Evolutionary conservation across 2,888 invertebrate species (phyloP), one percentile per base, ranked within the genome.

Genomic region (Hirtodrosophila alboralis): DNA sequence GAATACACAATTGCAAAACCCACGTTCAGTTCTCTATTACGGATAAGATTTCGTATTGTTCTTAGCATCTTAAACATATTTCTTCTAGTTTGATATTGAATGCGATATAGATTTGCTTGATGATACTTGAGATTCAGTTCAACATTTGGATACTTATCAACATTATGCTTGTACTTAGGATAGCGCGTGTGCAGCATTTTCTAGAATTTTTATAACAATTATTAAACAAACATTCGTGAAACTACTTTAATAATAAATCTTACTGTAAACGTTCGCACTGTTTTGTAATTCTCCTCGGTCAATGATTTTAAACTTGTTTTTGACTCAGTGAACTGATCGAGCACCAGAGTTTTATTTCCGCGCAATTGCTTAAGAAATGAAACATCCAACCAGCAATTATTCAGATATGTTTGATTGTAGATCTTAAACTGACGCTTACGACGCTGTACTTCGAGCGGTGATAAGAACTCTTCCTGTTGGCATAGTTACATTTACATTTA

Each of bases 141-240:
- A 44, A 68, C 63, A 45, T 76, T 77, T 0, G 84, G 77, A 60
- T 69, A 79, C 26, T 74, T 83, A 12, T 73, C 65, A 21, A 58
- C 23, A 9, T 79, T 58, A 30, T 80, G 65, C 3, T 78, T 81
- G 52, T 89, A 90, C 33, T 89, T 58, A 0, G 90, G 90, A 61
- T 76, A 75, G 5, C 90, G 87, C 0, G 87, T 78, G 47, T 90
- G 87, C 2, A 90, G 34, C 89, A 90, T 90, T 90, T 88, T 89
- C 89, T 90, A 36, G 3, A 12, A 12, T 3, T 14, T 12, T 18
- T 1, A 34, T 12, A 1, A 16, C 1, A 12, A 3, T 21, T 9
- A 8, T 7, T 10, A 9, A 7, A 2, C 16, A 6, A 1, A 18
- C 18, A 18, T 5, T n/a, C 4, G 12, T 6, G 7, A 8, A 21